Percentiles rank a stretch among this genome's conserved stretches.
These are phyloP conservation scores for Helleia helle DNA, from an alignment of 2,888 invertebrate species.

Conservation along the genomic window DNA sequence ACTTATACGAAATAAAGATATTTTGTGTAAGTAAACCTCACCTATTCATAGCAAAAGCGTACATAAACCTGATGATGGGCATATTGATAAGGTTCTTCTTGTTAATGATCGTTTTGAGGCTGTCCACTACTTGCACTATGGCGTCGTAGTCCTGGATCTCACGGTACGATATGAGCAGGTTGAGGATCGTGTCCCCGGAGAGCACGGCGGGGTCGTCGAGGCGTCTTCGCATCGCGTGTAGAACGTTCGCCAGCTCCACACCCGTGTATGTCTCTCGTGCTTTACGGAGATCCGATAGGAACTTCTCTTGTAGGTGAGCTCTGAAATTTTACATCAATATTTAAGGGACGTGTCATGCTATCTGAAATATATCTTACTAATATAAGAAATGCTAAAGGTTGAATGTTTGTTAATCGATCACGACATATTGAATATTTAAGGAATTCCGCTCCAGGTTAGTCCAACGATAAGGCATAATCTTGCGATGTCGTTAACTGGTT, in stretches of 20 bases:
- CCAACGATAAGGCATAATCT: too few relatives aligned
- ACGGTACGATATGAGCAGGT: constrained; percentile 92
- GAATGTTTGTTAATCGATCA: too few relatives aligned
- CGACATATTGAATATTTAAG: too few relatives aligned
- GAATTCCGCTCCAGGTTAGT: too few relatives aligned
- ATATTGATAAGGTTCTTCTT: constrained; percentile 91
- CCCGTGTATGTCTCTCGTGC: constrained; percentile 91
- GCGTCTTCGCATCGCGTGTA: constrained; percentile 92
- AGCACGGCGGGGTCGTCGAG: constrained; percentile 97
- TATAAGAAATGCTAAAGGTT: too few relatives aligned
- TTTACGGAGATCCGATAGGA: constrained; percentile 93
- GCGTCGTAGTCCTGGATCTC: constrained; percentile 97
- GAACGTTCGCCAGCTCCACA: constrained; percentile 83
- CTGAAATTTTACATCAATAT: constrained; percentile 75
- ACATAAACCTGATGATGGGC: constrained; percentile 92
- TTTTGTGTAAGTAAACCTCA: too few relatives aligned
- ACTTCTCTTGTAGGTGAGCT: constrained; percentile 98
- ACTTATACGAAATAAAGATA: too few relatives aligned
- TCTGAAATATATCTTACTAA: too few relatives aligned
- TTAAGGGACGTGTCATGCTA: too few relatives aligned
- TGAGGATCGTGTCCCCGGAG: constrained; percentile 95
- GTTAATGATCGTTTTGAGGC: constrained; percentile 91
- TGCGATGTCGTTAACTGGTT: too few relatives aligned
- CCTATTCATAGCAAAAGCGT: constrained; percentile 97
- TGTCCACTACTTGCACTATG: constrained; percentile 97